Conservation (phyloP, 2,888 invertebrate genomes). For the Dorcus parallelipipedus region DNA sequence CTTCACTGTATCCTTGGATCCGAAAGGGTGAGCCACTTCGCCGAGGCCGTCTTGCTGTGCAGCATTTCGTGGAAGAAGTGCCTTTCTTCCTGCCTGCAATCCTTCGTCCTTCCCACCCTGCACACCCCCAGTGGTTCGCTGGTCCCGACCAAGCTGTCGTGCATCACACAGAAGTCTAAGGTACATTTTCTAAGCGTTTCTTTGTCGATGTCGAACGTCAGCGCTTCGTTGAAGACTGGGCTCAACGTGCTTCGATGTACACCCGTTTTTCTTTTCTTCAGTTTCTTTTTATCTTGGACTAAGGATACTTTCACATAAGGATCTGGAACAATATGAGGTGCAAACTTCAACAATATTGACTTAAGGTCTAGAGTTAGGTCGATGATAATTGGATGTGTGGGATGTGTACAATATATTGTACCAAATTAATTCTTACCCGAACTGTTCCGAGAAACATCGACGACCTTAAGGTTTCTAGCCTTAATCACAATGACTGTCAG, state of each 20-base stretch:
- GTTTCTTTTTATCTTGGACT: constrained; percentile 46
- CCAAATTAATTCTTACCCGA: constrained; percentile 32
- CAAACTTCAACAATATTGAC: too few species aligned
- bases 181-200: constrained; percentile 55
- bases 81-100: constrained; percentile 49
- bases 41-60: constrained; percentile 56
- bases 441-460: constrained; percentile 48
- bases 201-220: constrained; percentile 51
- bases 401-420: too few species aligned
- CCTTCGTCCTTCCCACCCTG: constrained; percentile 51
- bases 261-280: constrained; percentile 54
- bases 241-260: constrained; percentile 50
- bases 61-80: constrained; percentile 57
- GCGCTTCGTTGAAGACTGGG: constrained; percentile 55
- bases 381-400: too few species aligned
- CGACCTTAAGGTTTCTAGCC: constrained; percentile 51
- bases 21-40: constrained; percentile 57
- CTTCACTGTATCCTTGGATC: constrained; percentile 37
- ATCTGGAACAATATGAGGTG: constrained; percentile 37
- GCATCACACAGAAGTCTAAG: constrained; percentile 59
- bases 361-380: too few species aligned
- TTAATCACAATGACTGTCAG: constrained; percentile 59
- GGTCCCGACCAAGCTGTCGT: constrained; percentile 59
- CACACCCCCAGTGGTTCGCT: constrained; percentile 56
- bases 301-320: constrained; percentile 53